A percentile compares a stretch with the other conserved stretches of the same genome.
Conservation (phyloP, 2,113 vertebrate species). For the Pseudolaguvia tuberculata region DNA sequence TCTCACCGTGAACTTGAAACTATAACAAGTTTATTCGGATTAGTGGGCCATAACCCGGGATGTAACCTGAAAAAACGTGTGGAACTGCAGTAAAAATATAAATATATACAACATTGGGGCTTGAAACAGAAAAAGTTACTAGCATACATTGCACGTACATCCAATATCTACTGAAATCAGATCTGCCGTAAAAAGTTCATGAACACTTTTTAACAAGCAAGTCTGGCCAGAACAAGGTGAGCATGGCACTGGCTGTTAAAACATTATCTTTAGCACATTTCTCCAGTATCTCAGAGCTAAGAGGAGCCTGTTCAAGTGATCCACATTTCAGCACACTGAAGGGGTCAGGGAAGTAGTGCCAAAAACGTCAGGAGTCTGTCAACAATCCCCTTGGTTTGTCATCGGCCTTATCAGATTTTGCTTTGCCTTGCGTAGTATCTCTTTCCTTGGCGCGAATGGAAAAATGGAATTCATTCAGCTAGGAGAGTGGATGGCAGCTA, state of each 20-base stretch:
- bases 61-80: conserved; percentile 10
- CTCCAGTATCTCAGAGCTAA: conserved; percentile 41
- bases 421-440: conserved; percentile 45
- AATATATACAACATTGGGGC: conserved; percentile 17
- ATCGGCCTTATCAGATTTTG: conserved; percentile 52
- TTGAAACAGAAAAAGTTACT: not conserved
- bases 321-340: conserved; percentile 44
- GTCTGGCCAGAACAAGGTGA: conserved; percentile 22
- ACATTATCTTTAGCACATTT: conserved; percentile 44
- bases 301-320: conserved; percentile 42
- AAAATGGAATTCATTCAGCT: conserved; percentile 51
- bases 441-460: conserved; percentile 49
- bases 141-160: not conserved
- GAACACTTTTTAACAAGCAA: conserved; percentile 22
- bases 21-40: conserved; percentile 37
- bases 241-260: conserved; percentile 31
- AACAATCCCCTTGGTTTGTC: conserved; percentile 50
- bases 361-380: conserved; percentile 47
- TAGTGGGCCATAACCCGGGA: conserved; percentile 27
- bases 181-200: conserved; percentile 5
- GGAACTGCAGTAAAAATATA: conserved; percentile 28
- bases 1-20: conserved; percentile 29
- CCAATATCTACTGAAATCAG: conserved; percentile 19
- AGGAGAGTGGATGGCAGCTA: conserved; percentile 41
- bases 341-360: conserved; percentile 40